Evolutionary conservation across 1,140 invertebrate species (phyloP).

Genomic region (Drosophila biarmipes): DNA sequence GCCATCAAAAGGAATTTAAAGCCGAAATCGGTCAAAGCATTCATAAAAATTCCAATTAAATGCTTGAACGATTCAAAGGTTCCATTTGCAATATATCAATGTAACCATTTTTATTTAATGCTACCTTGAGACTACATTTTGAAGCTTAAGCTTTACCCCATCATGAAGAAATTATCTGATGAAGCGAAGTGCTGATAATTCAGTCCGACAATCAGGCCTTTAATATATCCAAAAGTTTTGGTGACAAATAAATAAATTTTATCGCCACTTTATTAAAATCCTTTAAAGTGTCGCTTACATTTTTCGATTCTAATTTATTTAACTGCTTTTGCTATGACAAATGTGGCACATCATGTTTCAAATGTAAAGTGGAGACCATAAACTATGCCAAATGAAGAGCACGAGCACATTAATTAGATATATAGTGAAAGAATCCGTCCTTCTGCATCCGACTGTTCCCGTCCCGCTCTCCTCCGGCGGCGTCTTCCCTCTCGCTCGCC

Average conservation of each 20-base stretch:
- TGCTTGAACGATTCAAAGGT: not conserved
- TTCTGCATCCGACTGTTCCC: not conserved
- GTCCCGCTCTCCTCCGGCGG: slow-evolving; percentile 5
- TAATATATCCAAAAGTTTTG: too few species aligned
- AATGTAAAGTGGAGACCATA: slow-evolving; percentile 15
- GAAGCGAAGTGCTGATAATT: not conserved
- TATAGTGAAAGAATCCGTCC: slow-evolving; percentile 22
- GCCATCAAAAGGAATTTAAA: slow-evolving; percentile 39
- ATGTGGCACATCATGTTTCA: slow-evolving; percentile 16
- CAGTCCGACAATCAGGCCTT: too few species aligned
- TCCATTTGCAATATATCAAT: not conserved
- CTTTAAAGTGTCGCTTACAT: not conserved
- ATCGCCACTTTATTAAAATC: not conserved
- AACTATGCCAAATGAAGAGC: slow-evolving; percentile 56
- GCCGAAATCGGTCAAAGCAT: slow-evolving; percentile 9
- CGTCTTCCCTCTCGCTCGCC: slow-evolving; percentile 19
- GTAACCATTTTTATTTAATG: too few species aligned
- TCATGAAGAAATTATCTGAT: not conserved
- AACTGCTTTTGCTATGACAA: slow-evolving; percentile 1
- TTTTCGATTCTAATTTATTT: not conserved
- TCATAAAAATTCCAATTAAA: slow-evolving; percentile 26
- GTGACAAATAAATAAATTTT: too few species aligned
- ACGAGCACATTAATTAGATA: slow-evolving; percentile 60
- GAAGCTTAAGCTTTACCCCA: too few species aligned
- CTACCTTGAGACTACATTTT: not conserved